Evolutionary conservation across 2,113 vertebrate species (phyloP), one percentile per base, ranked within the genome.

Genomic region (Phocoena phocoena): DNA sequence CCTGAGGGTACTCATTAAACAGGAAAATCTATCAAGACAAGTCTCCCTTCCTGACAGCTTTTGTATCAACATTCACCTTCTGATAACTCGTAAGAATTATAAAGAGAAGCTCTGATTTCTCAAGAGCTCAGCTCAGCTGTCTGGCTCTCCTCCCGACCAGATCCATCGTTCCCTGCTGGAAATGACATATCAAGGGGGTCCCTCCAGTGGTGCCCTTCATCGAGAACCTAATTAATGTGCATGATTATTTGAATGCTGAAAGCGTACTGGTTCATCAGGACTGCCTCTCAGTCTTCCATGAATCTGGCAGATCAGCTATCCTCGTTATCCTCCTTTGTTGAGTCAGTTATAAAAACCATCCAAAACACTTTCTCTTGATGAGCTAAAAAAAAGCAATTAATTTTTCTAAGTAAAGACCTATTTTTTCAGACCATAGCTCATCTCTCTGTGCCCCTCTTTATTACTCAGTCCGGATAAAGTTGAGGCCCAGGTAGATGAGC

Each of bases 1-100:
- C 93, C 62, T 87, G 83, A 81, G 47, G 60, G 92, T 89, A 55
- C 53, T 94, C 90, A 92, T 93, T 89, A 82, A 95, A 38, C 28
- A 73, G 38, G 60, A 81, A 60, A 38, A 87, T 82, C 80, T 68
- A 28, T 79, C 53, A 93, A 58, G 79, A 73, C 0, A 20, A 28
- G 65, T 36, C 79, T 93, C 60, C 76, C 58, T 83, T 79, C 94
- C 70, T 88, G 70, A 84, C 71, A 95, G 87, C 47, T 31, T 89
- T 47, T 31, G 20, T 60, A 12, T 80, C 50, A 20, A 13, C 76
- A 60, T 53, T 86, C 73, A 47, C 38, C 67, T 80, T 76, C 47
- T 62, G 21, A 62, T 50, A 62, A 70, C 41, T 93, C 71, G 33
- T 23, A 50, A 77, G 74, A 50, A 44, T 77, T 77, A 50, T 21